Base-by-base conservation (phyloP, 2,888 invertebrate species). In the Ormyrus thymus region DNA sequence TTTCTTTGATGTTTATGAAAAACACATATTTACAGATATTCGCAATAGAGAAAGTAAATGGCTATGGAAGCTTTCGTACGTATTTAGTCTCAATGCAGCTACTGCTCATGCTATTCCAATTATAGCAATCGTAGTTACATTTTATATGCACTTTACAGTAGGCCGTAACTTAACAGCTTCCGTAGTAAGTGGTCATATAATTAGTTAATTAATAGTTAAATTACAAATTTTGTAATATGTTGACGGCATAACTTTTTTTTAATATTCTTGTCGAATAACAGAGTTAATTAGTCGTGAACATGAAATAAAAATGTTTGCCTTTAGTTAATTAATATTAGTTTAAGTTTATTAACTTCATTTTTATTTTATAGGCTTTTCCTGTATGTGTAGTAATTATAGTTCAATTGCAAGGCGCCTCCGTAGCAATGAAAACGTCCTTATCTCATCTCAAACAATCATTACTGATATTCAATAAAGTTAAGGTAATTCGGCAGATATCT, bases 21-120 rank as follows among this genome's bases (percentile, higher is more conserved):
- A 29, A 29, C 29, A 4, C 29, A 29, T 4, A 4, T 55, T 79
- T 82, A 6, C 84, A 93, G 93, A 89, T 73, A 89, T 92, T 64
- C 90, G 94, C 62, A 86, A 87, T 6, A 87, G 89, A 45, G 94
- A 94, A 84, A 89, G 91, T 81, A 84, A 85, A 1, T 88, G 91
- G 79, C 86, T 94, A 10, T 91, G 92, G 84, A 92, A 91, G 84
- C 91, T 92, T 73, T 92, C 92, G 6, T 93, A 92, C 82, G 91
- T 92, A 1, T 92, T 93, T 85, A 93, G 93, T 84, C 86, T 93
- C 65, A 92, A 92, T 80, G 90, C 92, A 68, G 92, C 93, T 0
- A 88, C 92, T 76, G 91, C 93, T 11, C 92, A 92, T n/a, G 91
- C 93, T 51, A 91, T 93, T n/a, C 93, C 93, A 11, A 90, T 92